Conservation (phyloP, 2,888 invertebrate genomes). For the Heterodera filipjevi region DNA sequence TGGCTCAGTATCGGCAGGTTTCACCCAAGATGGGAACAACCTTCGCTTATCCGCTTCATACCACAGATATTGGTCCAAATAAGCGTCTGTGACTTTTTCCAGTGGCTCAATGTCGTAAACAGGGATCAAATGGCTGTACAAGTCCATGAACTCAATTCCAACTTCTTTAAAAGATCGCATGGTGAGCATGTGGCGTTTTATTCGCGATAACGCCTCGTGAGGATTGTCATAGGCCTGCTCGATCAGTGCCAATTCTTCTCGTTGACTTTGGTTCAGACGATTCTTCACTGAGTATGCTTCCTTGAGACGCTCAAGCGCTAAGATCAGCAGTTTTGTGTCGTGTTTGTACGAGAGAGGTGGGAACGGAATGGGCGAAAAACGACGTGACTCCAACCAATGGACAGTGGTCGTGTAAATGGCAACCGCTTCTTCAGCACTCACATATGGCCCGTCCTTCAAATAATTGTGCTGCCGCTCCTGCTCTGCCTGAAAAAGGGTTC, state of each 20-base stretch:
- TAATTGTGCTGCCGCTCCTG: constrained; percentile 99
- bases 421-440: constrained; percentile 98
- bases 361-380: constrained; percentile 99
- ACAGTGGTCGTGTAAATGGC: constrained; percentile 99
- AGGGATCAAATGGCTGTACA: constrained; percentile 96
- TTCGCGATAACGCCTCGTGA: constrained; percentile 96
- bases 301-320: constrained; percentile 82
- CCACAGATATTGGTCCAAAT: constrained; percentile 98
- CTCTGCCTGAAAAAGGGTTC: constrained; percentile 73
- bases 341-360: constrained; percentile 99
- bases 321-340: constrained; percentile 94
- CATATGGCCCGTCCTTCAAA: constrained; percentile 98
- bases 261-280: constrained; percentile 93
- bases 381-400: constrained; percentile 96
- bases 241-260: constrained; percentile 95
- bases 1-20: constrained; percentile 97
- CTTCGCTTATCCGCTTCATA: constrained; percentile 93
- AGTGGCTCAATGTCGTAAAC: constrained; percentile 98
- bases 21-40: constrained; percentile 97
- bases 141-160: constrained; percentile 99
- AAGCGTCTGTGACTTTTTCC: constrained; percentile 99
- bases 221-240: constrained; percentile 99
- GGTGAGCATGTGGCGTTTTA: constrained; percentile 96
- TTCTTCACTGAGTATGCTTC: constrained; percentile 65
- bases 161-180: constrained; percentile 83